Evolutionary conservation across 2,797 vertebrate genomes (phyloP).

Genomic region (Chaetophractus vellerosus): DNA sequence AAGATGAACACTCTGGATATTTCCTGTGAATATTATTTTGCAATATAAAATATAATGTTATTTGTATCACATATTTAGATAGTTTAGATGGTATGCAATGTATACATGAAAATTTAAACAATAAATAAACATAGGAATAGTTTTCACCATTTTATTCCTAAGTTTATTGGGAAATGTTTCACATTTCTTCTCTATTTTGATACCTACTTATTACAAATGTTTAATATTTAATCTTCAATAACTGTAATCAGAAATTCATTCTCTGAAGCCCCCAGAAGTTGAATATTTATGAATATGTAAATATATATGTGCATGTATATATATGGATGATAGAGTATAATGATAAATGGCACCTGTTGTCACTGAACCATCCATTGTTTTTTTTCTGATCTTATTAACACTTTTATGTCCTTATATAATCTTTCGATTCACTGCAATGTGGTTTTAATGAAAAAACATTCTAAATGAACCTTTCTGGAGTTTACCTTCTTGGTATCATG

Average conservation of each 20-base stretch:
- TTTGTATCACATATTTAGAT: neutral
- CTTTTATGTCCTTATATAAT: constrained; percentile 60
- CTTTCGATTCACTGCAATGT: neutral
- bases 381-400: neutral
- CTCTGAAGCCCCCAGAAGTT: neutral
- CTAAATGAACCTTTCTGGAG: constrained; percentile 18
- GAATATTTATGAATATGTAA: neutral
- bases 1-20: neutral
- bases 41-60: neutral
- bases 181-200: neutral
- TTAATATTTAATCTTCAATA: neutral
- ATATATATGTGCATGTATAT: too few species aligned
- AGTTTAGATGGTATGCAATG: neutral
- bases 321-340: neutral
- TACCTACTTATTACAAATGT: neutral
- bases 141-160: neutral
- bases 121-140: neutral
- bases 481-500: constrained; percentile 83
- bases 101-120: neutral
- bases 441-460: constrained; percentile 36
- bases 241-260: neutral
- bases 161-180: neutral
- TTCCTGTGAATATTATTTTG: neutral
- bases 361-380: neutral
- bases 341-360: neutral